A percentile compares a stretch with the other conserved stretches of the same genome.
These are phyloP conservation scores for Erebia palarica DNA, from an alignment of 2,888 invertebrate species.

Conservation along the genomic window DNA sequence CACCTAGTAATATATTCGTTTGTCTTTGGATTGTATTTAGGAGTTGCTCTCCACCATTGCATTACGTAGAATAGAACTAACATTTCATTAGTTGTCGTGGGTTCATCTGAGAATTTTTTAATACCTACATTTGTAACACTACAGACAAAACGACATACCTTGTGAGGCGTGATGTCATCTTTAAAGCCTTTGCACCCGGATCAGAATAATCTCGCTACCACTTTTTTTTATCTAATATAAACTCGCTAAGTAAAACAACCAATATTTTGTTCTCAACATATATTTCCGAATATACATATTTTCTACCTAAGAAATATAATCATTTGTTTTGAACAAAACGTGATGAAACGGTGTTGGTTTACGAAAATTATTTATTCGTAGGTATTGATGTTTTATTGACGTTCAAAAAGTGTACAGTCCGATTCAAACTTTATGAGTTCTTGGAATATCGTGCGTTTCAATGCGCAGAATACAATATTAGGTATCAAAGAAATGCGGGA, in stretches of 20 bases:
- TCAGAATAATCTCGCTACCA: constrained; percentile 15
- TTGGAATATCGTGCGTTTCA: too few relatives aligned
- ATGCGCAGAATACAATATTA: too few relatives aligned
- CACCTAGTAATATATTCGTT: too few relatives aligned
- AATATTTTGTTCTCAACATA: constrained; percentile 11
- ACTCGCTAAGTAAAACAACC: constrained; percentile 12
- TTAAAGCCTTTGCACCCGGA: constrained; percentile 33
- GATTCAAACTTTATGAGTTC: too few relatives aligned
- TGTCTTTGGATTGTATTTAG: too few relatives aligned
- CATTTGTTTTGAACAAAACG: not conserved
- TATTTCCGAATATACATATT: constrained; percentile 1
- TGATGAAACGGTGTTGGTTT: not conserved
- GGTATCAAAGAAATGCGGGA: too few relatives aligned
- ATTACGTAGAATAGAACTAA: not conserved
- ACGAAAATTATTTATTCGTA: too few relatives aligned
- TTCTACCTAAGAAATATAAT: not conserved
- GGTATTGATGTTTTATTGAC: too few relatives aligned
- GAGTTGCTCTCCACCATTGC: too few relatives aligned
- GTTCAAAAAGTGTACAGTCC: too few relatives aligned
- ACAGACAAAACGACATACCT: not conserved
- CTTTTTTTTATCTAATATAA: constrained; percentile 9
- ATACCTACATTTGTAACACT: constrained; percentile 1
- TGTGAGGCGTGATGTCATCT: constrained; percentile 37
- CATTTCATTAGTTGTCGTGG: not conserved
- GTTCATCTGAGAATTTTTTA: not conserved